Percentiles rank a stretch among this genome's conserved stretches.
These are phyloP conservation scores for Naja naja DNA, from an alignment of 2,113 vertebrate species.

Conservation along the genomic window DNA sequence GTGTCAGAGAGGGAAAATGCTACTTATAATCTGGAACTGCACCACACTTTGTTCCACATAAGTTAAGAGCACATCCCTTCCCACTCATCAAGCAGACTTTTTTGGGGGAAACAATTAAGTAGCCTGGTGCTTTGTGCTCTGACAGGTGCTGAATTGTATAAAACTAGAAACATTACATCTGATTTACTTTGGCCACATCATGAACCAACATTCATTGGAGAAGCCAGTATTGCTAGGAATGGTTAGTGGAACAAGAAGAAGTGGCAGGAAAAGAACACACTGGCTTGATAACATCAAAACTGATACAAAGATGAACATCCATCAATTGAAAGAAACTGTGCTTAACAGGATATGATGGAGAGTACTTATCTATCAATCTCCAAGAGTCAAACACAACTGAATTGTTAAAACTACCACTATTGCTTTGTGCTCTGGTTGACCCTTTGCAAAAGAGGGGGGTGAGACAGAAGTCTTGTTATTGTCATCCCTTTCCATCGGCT, in stretches of 20 bases:
- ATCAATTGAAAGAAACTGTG: neutral
- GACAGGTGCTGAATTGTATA: neutral
- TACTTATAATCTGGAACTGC: neutral
- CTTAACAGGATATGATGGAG: neutral
- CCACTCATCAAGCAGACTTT: neutral
- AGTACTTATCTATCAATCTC: neutral
- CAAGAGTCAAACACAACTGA: neutral
- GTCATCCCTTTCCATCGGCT: neutral
- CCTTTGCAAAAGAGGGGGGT: neutral
- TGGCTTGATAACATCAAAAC: neutral
- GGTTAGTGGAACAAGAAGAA: neutral
- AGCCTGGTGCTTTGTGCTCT: neutral
- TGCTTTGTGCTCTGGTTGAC: neutral
- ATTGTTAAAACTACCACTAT: neutral
- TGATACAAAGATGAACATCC: neutral
- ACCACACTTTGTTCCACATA: neutral
- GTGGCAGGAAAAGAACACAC: neutral
- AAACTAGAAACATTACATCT: neutral
- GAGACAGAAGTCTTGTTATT: neutral
- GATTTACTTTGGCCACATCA: neutral
- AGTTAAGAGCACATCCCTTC: neutral
- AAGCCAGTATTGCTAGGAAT: neutral
- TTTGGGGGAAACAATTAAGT: neutral
- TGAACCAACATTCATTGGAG: neutral
- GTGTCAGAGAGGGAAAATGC: neutral